Evolutionary conservation across 37 sponge, comb jelly and placozoan genomes (phyloP).

Genomic region (Oscarella lobularis): DNA sequence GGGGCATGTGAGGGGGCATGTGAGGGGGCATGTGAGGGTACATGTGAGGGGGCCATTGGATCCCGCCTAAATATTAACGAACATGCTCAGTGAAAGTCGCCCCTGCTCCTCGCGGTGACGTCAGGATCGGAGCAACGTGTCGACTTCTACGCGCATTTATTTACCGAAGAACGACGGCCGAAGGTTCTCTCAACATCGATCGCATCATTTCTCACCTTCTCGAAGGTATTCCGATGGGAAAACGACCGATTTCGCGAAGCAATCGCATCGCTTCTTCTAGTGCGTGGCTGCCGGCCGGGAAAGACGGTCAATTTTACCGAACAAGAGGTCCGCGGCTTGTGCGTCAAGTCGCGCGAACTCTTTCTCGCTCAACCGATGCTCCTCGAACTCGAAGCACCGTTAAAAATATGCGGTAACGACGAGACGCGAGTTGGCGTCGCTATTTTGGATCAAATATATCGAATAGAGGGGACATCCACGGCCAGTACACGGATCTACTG

Average conservation of each 20-base stretch:
- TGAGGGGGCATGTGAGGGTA: too few relatives aligned
- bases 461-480: constrained; percentile 97
- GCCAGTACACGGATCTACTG: constrained; percentile 88
- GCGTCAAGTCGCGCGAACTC: constrained; percentile 47
- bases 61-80: too few relatives aligned
- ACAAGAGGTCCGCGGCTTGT: constrained; percentile 82
- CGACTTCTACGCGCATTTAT: too few relatives aligned
- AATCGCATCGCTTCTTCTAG: constrained; percentile 41
- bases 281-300: constrained; percentile 63
- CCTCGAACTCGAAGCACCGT: constrained; percentile 64
- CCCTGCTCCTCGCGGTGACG: too few relatives aligned
- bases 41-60: too few relatives aligned
- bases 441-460: too few relatives aligned
- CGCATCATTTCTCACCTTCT: constrained; percentile 69
- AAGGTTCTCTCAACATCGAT: constrained; percentile 51
- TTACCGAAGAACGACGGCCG: too few relatives aligned
- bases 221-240: constrained; percentile 50
- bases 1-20: too few relatives aligned
- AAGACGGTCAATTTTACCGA: constrained; percentile 87
- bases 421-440: too few relatives aligned
- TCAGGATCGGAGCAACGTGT: too few relatives aligned
- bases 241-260: too few relatives aligned
- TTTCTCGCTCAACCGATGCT: constrained; percentile 78
- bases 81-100: too few relatives aligned
- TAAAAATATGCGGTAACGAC: constrained; percentile 88